phyloP scores from a whole-genome alignment of 2,888 invertebrate species.

The Lapara coniferarum region DNA sequence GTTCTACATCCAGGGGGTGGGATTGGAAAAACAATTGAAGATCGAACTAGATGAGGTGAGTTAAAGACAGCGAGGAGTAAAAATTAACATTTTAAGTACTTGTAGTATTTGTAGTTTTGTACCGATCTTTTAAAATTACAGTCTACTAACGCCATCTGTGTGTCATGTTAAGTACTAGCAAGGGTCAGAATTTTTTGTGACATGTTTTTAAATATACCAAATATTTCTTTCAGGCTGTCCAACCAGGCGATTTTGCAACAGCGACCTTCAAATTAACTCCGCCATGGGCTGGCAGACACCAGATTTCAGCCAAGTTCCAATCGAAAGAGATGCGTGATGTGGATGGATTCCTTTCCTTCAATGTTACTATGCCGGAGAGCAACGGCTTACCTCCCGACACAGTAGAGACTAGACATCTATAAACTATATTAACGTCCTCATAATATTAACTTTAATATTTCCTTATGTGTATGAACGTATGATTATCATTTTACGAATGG shows the following conservation, averaged over 20 bases:
- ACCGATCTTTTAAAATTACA: background rate
- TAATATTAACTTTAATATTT: too few species aligned
- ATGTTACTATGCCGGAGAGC: slow-evolving; percentile 81
- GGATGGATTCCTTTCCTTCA: slow-evolving; percentile 92
- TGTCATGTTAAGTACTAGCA: background rate
- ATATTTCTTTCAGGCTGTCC: slow-evolving; percentile 46
- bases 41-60: slow-evolving; percentile 86
- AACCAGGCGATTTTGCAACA: slow-evolving; percentile 87
- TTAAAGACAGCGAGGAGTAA: background rate
- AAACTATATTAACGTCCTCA: background rate
- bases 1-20: slow-evolving; percentile 92
- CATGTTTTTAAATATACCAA: background rate
- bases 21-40: slow-evolving; percentile 88
- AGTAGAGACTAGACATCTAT: slow-evolving; percentile 10
- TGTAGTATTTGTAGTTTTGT: too few species aligned
- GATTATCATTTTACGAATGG: too few species aligned
- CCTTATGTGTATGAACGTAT: too few species aligned
- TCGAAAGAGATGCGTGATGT: slow-evolving; percentile 95
- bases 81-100: background rate
- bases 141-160: slow-evolving; percentile 42
- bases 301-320: slow-evolving; percentile 93
- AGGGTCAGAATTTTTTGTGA: background rate
- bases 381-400: slow-evolving; percentile 63
- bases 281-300: slow-evolving; percentile 90
- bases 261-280: slow-evolving; percentile 91